Evolutionary conservation across 2,797 vertebrate genomes (phyloP).

Genomic region (Petrocephalus sullivani): DNA sequence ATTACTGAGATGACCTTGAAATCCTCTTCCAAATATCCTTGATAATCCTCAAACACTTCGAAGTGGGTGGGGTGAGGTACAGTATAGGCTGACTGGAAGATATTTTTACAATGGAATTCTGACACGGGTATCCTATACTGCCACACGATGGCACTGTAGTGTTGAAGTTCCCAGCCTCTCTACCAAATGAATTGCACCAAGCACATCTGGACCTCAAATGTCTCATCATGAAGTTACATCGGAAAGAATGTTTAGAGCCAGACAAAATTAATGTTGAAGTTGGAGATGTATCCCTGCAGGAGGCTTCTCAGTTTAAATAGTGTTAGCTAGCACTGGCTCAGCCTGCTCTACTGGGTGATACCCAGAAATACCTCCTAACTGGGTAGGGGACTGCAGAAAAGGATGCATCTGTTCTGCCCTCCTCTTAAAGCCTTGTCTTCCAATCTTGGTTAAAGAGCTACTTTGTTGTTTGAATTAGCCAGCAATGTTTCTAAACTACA

Average conservation of each 20-base stretch:
- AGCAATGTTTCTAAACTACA: neutral
- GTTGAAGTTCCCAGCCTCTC: neutral
- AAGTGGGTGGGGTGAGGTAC: neutral
- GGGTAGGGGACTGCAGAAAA: neutral
- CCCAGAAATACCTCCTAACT: neutral
- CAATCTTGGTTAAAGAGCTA: neutral
- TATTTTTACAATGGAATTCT: neutral
- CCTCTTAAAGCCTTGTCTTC: neutral
- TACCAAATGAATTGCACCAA: neutral
- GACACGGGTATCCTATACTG: neutral
- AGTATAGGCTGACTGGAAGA: neutral
- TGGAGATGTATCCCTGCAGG: neutral
- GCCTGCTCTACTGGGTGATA: neutral
- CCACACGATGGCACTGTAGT: conserved; percentile 13
- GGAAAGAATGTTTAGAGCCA: neutral
- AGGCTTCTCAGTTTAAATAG: neutral
- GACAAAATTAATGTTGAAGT: neutral
- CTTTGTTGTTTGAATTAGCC: neutral
- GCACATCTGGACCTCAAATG: neutral
- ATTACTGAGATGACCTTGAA: neutral
- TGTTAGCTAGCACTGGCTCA: conserved; percentile 25
- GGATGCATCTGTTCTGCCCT: neutral
- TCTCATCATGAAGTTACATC: neutral
- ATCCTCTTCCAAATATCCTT: neutral
- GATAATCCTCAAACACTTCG: neutral